Evolutionary conservation across 2,888 invertebrate species (phyloP), one percentile per base, ranked within the genome.

Genomic region (Oasisia sp.): DNA sequence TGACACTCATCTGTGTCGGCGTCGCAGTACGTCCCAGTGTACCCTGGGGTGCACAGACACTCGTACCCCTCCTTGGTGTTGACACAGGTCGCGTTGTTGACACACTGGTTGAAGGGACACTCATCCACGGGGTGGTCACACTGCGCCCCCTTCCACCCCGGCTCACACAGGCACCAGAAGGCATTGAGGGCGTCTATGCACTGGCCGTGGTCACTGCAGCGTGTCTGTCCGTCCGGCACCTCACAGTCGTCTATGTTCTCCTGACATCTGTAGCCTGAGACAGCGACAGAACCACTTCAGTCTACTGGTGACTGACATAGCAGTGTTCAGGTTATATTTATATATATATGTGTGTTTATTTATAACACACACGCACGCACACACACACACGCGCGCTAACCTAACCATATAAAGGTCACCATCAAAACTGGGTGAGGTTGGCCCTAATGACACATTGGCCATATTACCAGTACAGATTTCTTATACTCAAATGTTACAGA

Each of bases 71-170:
- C 56, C 12, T 50, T 32, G 8, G 44, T 91, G 93, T 93, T 92
- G 74, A 93, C 89, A 58, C 93, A 93, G 2, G 93, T 93, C 32
- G 92, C 93, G 14, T 92, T 92, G 90, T 93, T 93, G 19, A 90
- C 32, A 74, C 93, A 93, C 45, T 90, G 27, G 92, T 92, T 32
- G 44, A 92, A 89, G 38, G 91, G 50, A 32, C 92, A 92, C 89
- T 92, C 90, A 38, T 92, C 92, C 4, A 92, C 90, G n/a, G 92
- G 92, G 14, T 32, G 89, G 32, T 92, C 92, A 91, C 93, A 93
- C 92, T 93, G 91, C 90, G 38, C 32, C 14, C 93, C 93, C 91
- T 93, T 93, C 93, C 93, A 93, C 32, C 93, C 93, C 5, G 93
- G 93, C 91, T 93, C 91, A 91, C 93, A 93, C 32, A 92, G 91